Base-by-base conservation (phyloP, 2,888 invertebrate genomes). In the Brachynemurus nebulosus region DNA sequence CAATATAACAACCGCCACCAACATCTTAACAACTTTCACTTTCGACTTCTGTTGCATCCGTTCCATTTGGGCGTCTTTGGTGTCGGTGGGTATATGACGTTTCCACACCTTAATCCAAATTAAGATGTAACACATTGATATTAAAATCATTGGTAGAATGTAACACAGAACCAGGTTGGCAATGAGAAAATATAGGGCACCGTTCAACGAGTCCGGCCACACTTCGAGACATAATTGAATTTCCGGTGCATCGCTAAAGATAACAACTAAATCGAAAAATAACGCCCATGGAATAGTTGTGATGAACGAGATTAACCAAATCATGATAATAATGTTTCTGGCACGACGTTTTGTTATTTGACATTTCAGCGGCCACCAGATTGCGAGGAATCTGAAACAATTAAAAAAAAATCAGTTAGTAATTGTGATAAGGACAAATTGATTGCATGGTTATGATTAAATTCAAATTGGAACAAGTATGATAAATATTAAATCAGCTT, bases 11-110 rank as follows among this genome's bases (percentile, higher is more conserved):
- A 93, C 92, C 14, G 84, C 88, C 1, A 91, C 82, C 47, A 93
- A 69, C 93, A 93, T 93, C 68, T 92, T 92, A 17, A 92, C 84
- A 35, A 91, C 92, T 65, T 91, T 91, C 30, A 91, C 86, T 69
- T 92, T 92, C 35, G 91, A 91, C 64, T 89, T 89, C 57, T 92
- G 89, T 61, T 90, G 89, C 80, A 91, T 86, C 52, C 85, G 75
- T 62, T 89, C 88, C 81, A 90, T 86, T 59, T 86, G 86, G 4
- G 85, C 86, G 57, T 89, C 89, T 63, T 86, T 89, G 11, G 89
- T 85, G 59, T 91, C 90, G 0, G 88, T 86, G 1, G 92, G 92
- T 51, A 92, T 91, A 50, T 86, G 75, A 27, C 93, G 71, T 50
- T 84, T 78, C 74, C 85, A 89, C 6, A 91, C 68, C 53, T 88